Percentiles rank a stretch among this genome's conserved stretches.
Conservation (phyloP, 2,113 vertebrate species). For the Erythrocebus patas region DNA sequence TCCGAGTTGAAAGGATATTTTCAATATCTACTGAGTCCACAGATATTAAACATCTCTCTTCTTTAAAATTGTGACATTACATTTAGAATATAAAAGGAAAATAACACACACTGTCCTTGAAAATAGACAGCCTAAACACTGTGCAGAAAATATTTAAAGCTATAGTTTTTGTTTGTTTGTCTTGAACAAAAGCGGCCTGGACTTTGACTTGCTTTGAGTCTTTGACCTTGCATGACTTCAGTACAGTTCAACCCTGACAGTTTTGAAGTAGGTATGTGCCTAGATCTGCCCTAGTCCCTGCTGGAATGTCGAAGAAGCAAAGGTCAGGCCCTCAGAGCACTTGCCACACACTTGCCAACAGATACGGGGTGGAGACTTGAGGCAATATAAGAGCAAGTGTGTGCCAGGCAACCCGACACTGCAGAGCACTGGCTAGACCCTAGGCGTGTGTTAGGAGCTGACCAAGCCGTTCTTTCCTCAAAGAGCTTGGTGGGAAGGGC, state of each 20-base stretch:
- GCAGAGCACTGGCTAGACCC: fast-evolving
- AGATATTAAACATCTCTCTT: neutral
- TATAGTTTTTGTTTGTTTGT: neutral
- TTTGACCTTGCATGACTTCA: neutral
- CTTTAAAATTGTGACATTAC: fast-evolving
- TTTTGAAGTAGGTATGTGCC: neutral
- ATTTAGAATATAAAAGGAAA: neutral
- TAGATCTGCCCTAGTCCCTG: fast-evolving
- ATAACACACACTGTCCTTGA: neutral
- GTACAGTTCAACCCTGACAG: fast-evolving
- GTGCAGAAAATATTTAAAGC: fast-evolving
- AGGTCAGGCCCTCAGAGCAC: neutral
- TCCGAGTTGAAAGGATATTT: neutral
- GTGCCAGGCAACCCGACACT: fast-evolving
- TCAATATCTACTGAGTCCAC: fast-evolving
- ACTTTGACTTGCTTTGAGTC: neutral
- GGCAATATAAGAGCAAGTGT: fast-evolving
- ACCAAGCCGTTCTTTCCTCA: neutral
- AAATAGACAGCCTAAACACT: fast-evolving
- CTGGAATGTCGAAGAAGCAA: neutral
- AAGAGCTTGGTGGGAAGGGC: neutral
- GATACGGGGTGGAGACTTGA: too few species aligned
- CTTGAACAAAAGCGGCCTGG: fast-evolving
- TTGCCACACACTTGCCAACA: neutral
- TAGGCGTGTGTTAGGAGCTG: fast-evolving